Percentiles rank a stretch among this genome's conserved stretches.
phyloP scores from a whole-genome alignment of 2,888 invertebrate genomes.

The Campoplex nolae region DNA sequence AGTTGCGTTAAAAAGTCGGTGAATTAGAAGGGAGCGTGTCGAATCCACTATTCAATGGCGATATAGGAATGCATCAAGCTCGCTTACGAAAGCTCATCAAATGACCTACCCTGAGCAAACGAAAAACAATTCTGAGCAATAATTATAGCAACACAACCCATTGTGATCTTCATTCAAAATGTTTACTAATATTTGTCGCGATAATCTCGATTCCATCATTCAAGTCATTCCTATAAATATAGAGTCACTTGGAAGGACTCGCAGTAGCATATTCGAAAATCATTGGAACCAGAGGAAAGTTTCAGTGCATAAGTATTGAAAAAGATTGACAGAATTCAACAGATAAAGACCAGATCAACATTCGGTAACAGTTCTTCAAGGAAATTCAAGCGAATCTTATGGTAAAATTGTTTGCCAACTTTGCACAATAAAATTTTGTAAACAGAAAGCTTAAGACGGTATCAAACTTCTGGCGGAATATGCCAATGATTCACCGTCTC shows the following conservation, averaged over 20 bases:
- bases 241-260: too few relatives aligned
- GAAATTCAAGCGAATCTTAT: background rate
- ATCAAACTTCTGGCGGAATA: too few relatives aligned
- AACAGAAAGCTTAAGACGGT: too few relatives aligned
- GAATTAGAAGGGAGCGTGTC: background rate
- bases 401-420: too few relatives aligned
- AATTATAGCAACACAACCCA: background rate
- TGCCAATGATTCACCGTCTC: too few relatives aligned
- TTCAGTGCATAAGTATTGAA: too few relatives aligned
- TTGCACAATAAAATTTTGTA: too few relatives aligned
- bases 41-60: background rate
- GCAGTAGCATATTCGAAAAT: background rate
- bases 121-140: background rate
- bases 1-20: background rate
- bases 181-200: background rate
- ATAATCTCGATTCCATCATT: too few relatives aligned
- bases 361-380: background rate
- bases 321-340: too few relatives aligned
- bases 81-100: background rate
- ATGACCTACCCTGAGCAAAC: background rate
- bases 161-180: background rate
- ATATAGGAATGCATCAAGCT: background rate
- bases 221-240: too few relatives aligned
- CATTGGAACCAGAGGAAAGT: background rate
- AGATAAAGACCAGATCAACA: background rate